phyloP scores from a whole-genome alignment of 2,113 vertebrate genomes.

The Nyctereutes procyonoides region DNA sequence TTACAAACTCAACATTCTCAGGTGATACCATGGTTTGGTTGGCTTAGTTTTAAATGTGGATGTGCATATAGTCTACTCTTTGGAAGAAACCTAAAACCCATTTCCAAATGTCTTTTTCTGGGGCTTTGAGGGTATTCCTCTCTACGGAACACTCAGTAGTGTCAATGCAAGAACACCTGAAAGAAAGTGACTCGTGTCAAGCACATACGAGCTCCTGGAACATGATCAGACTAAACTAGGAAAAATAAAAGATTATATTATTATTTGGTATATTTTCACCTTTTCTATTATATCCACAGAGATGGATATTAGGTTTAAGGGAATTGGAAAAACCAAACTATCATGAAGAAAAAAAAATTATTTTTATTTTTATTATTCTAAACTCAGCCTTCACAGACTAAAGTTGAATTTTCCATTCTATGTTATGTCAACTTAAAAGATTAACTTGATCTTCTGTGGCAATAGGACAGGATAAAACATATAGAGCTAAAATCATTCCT shows the following conservation, averaged over 20 bases:
- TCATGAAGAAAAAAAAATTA: background rate
- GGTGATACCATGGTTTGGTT: background rate
- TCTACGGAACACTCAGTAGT: background rate
- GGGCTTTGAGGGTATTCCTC: background rate
- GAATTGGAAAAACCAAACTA: background rate
- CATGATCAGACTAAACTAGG: background rate
- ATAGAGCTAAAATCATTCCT: background rate
- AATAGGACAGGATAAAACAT: background rate
- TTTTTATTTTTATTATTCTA: background rate
- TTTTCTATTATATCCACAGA: background rate
- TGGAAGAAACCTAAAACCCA: background rate
- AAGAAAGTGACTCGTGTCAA: background rate
- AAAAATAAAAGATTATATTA: background rate
- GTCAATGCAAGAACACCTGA: background rate
- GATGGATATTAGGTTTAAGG: background rate
- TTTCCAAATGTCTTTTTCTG: background rate
- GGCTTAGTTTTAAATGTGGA: background rate
- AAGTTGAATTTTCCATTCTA: constrained; percentile 9
- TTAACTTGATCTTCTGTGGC: background rate
- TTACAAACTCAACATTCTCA: background rate
- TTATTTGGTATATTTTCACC: background rate
- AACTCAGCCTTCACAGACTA: background rate
- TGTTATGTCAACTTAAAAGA: background rate
- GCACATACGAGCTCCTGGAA: background rate
- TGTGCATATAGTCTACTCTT: background rate